These are phyloP conservation scores for Saccostrea cuccullata DNA, from an alignment of 1,140 invertebrate species.

Conservation along the genomic window DNA sequence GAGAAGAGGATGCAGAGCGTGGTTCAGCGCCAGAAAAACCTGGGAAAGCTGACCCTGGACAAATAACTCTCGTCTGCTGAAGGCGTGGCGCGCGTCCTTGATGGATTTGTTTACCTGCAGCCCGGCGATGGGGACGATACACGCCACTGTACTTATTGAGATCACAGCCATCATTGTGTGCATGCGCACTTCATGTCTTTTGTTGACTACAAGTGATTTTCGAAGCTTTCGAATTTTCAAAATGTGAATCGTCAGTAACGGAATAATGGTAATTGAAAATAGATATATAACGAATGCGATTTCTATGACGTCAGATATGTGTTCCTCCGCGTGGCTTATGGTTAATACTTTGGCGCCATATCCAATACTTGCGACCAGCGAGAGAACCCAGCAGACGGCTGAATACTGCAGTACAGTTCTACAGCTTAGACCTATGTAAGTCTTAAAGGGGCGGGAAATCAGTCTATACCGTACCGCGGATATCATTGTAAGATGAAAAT, in stretches of 20 bases:
- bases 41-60: neutral
- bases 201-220: neutral
- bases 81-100: neutral
- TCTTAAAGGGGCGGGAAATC: slow-evolving; percentile 18
- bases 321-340: neutral
- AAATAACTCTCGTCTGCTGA: neutral
- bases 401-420: neutral
- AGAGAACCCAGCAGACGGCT: neutral
- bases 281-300: slow-evolving; percentile 2
- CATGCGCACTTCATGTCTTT: neutral
- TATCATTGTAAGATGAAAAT: neutral
- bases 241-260: neutral
- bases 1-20: neutral
- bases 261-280: slow-evolving; percentile 6
- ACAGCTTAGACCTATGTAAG: neutral
- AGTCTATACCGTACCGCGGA: neutral
- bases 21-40: slow-evolving; percentile 15
- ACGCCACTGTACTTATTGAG: neutral
- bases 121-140: neutral
- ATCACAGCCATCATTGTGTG: slow-evolving; percentile 19
- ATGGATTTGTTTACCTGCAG: neutral
- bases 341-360: slow-evolving; percentile 19
- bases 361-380: neutral
- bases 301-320: slow-evolving; percentile 6
- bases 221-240: slow-evolving; percentile 18